Conservation (phyloP, 2,797 vertebrate species). For the Trachops cirrhosus region DNA sequence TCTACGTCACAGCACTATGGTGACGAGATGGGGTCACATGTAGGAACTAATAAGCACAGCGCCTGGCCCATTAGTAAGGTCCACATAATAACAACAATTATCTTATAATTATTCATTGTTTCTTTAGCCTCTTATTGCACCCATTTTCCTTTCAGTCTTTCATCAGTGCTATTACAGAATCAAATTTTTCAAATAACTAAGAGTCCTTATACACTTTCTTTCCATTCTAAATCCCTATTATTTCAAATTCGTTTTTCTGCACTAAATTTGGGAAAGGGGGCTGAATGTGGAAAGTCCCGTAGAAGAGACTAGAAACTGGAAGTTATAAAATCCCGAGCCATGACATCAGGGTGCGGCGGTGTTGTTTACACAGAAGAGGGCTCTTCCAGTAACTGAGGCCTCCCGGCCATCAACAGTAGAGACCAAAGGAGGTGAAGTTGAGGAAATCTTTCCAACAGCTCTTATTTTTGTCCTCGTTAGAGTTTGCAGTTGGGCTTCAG, state of each 20-base stretch:
- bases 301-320: constrained; percentile 70
- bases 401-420: not conserved
- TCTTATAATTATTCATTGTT: not conserved
- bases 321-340: constrained; percentile 63
- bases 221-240: not conserved
- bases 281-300: constrained; percentile 79
- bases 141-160: not conserved
- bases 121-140: not conserved
- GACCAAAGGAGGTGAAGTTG: not conserved
- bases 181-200: not conserved
- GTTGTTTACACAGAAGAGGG: constrained; percentile 65
- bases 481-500: not conserved
- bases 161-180: not conserved
- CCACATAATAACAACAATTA: accelerated
- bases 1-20: not conserved
- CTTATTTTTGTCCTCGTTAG: not conserved
- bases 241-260: constrained; percentile 28
- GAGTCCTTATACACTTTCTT: accelerated
- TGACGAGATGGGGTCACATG: not conserved
- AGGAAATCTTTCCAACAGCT: constrained; percentile 15
- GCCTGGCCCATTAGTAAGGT: not conserved
- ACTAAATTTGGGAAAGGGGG: constrained; percentile 34
- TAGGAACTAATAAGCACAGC: accelerated
- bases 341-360: constrained; percentile 70
- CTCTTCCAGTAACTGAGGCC: constrained; percentile 76